Conservation (phyloP, 2,888 invertebrate genomes). For the Oxycera nigricornis region DNA sequence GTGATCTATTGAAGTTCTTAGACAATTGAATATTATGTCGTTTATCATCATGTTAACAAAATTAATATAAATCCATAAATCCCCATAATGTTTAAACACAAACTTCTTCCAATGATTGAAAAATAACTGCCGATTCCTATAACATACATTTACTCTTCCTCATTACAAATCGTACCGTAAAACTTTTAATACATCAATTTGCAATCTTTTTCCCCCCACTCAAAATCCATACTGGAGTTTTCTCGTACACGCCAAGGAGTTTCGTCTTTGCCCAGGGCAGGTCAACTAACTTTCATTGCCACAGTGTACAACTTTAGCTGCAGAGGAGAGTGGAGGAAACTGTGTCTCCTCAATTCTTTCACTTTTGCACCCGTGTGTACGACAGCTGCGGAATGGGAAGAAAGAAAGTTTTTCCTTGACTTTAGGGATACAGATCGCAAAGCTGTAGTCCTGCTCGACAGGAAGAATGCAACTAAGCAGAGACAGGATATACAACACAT, state of each 20-base stretch:
- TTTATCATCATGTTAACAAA: too few relatives aligned
- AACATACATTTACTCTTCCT: slow-evolving; percentile 1
- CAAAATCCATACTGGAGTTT: too few relatives aligned
- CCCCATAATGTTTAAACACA: too few relatives aligned
- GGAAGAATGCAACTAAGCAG: neutral
- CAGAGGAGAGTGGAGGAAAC: neutral
- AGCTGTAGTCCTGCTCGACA: too few relatives aligned
- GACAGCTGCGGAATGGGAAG: too few relatives aligned
- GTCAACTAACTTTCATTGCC: slow-evolving; percentile 7
- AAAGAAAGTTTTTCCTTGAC: too few relatives aligned
- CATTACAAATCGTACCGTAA: slow-evolving; percentile 18
- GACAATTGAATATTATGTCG: too few relatives aligned
- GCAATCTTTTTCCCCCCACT: slow-evolving; percentile 2
- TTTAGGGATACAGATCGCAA: neutral
- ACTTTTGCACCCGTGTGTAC: too few relatives aligned
- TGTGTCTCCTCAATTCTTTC: neutral
- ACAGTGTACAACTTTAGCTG: neutral
- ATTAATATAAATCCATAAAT: too few relatives aligned
- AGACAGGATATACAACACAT: neutral
- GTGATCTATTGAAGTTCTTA: too few relatives aligned
- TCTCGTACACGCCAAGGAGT: neutral
- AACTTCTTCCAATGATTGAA: too few relatives aligned
- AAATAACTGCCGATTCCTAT: too few relatives aligned
- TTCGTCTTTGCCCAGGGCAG: neutral
- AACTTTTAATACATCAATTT: slow-evolving; percentile 23